A percentile compares a stretch with the other conserved stretches of the same genome.
phyloP scores from a whole-genome alignment of 1,140 invertebrate species.

The Saxidomus purpurata region DNA sequence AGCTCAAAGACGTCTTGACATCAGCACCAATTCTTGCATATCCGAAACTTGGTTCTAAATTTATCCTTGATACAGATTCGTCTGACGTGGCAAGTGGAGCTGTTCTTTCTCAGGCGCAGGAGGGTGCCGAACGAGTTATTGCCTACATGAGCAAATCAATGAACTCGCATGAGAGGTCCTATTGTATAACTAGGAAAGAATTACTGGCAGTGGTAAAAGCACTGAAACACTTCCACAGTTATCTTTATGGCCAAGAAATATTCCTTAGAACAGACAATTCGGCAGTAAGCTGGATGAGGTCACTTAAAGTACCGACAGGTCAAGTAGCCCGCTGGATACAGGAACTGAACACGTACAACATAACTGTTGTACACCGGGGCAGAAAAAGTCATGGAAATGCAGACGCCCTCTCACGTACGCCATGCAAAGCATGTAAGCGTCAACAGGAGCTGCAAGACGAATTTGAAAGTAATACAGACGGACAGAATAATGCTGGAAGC shows the following conservation, averaged over 20 bases:
- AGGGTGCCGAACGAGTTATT: slow-evolving; percentile 70
- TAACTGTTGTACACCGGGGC: slow-evolving; percentile 71
- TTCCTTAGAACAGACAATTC: slow-evolving; percentile 68
- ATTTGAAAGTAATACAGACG: neutral
- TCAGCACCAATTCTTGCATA: neutral
- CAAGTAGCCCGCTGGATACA: slow-evolving; percentile 77
- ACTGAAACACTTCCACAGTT: slow-evolving; percentile 63
- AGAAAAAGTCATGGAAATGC: slow-evolving; percentile 75
- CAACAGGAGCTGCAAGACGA: neutral
- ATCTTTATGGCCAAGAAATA: slow-evolving; percentile 67
- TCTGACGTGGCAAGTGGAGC: slow-evolving; percentile 84
- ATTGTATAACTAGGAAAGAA: slow-evolving; percentile 68
- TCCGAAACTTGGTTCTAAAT: slow-evolving; percentile 48
- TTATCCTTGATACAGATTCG: slow-evolving; percentile 86
- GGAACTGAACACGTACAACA: slow-evolving; percentile 72
- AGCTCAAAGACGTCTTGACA: neutral
- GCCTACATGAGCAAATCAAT: slow-evolving; percentile 60
- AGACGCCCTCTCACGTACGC: slow-evolving; percentile 70
- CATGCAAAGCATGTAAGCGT: no score
- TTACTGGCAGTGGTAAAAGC: slow-evolving; percentile 65
- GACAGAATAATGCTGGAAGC: no score
- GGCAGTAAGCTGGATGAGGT: slow-evolving; percentile 58
- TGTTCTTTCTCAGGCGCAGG: slow-evolving; percentile 27
- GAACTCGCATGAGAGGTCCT: slow-evolving; percentile 57
- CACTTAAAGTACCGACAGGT: slow-evolving; percentile 37